Base-by-base conservation (phyloP, 2,888 invertebrate species). In the Liodrosophila aerea region DNA sequence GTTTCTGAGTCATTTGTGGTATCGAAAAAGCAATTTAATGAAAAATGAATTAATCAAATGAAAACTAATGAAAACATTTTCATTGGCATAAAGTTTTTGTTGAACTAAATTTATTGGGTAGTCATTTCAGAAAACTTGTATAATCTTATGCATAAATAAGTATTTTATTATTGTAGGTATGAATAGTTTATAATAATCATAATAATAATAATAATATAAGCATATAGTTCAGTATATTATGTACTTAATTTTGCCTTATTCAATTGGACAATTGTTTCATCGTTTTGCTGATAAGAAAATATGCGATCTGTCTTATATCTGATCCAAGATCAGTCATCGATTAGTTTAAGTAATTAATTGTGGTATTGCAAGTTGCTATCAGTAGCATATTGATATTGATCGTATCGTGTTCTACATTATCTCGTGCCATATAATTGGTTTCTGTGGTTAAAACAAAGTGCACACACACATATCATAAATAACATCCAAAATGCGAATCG, bases 51-150 rank as follows among this genome's bases (percentile, higher is more conserved):
- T 61, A 76, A 86, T 70, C 57, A 83, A 87, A 76, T 69, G 33
- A 82, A 80, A 87, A 77, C 72, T 73, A 86, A 87, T 85, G 78
- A 87, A 88, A 87, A 86, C 80, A 88, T 82, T 85, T 86, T 83
- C 75, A 80, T 81, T 83, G 76, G 73, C 73, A 74, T 84, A 82
- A 86, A 87, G 85, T 87, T 87, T 88, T 88, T 87, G 78, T 84
- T 86, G 88, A 91, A 91, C 91, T 91, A 91, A 91, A 91, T 91
- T 91, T 91, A 91, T 91, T 91, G 91, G 91, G 91, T 91, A 90
- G 91, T 91, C 75, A 71, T 85, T 75, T 86, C 74, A 81, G 60
- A 73, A 69, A 85, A 70, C 70, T 77, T 73, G 61, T 77, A 76
- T 84, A 81, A 81, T 81, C 78, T 78, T 80, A 81, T 64, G 65